Conservation (phyloP, 2,888 invertebrate genomes). For the Lucinisca nassula region DNA sequence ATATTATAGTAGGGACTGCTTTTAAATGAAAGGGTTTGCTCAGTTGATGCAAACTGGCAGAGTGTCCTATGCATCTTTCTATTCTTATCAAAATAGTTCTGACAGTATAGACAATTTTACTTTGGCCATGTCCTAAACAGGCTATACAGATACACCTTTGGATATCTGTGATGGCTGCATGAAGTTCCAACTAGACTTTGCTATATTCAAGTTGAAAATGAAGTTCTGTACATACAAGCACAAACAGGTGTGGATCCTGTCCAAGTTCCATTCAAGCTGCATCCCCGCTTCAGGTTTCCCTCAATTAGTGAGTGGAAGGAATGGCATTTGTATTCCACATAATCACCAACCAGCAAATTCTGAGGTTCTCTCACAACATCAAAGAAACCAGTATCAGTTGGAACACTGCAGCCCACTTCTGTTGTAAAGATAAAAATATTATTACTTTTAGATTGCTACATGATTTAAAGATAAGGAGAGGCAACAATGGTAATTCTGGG, state of each 20-base stretch:
- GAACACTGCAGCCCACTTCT: too few relatives aligned
- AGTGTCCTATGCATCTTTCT: too few relatives aligned
- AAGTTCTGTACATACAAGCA: background rate
- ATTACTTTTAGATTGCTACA: background rate
- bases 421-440: too few relatives aligned
- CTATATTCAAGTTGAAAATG: background rate
- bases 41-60: too few relatives aligned
- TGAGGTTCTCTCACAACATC: background rate
- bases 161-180: background rate
- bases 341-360: background rate
- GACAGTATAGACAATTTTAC: too few relatives aligned
- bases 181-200: background rate
- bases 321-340: background rate
- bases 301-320: background rate
- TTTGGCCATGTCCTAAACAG: too few relatives aligned
- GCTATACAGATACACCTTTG: too few relatives aligned
- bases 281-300: background rate
- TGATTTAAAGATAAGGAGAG: background rate
- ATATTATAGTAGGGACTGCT: too few relatives aligned
- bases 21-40: too few relatives aligned
- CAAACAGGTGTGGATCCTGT: background rate
- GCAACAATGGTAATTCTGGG: background rate
- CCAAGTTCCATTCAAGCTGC: background rate
- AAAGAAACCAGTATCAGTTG: background rate
- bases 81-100: too few relatives aligned